A percentile compares a stretch with the other conserved stretches of the same genome.
Evolutionary conservation across 2,888 invertebrate species (phyloP).

Genomic region (Rhagonycha fulva): DNA sequence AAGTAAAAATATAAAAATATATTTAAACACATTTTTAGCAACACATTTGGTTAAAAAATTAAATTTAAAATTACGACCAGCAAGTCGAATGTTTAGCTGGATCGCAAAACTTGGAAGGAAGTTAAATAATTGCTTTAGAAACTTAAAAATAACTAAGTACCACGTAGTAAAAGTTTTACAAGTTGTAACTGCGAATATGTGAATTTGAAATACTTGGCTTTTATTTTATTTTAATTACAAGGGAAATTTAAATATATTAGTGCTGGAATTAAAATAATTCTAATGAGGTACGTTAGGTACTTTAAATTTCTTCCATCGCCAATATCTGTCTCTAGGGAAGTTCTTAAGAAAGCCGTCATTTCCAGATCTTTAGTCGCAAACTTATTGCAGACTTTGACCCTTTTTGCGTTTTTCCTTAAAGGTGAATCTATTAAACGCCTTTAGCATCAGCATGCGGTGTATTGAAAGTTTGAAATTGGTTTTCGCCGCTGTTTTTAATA

Average conservation of each 20-base stretch:
- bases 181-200: neutral
- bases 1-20: constrained; percentile 1
- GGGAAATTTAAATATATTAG: neutral
- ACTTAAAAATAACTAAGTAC: neutral
- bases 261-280: neutral
- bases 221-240: neutral
- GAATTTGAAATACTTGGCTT: neutral
- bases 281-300: neutral
- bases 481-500: constrained; percentile 28
- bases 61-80: neutral
- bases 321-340: constrained; percentile 11
- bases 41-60: neutral
- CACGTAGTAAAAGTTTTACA: neutral
- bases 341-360: constrained; percentile 27
- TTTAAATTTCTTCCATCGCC: constrained; percentile 1
- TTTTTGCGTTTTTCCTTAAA: constrained; percentile 1
- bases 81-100: neutral
- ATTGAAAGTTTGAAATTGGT: constrained; percentile 30
- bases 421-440: constrained; percentile 16
- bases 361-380: constrained; percentile 22
- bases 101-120: neutral
- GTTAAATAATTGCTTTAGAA: neutral
- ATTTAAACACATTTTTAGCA: neutral
- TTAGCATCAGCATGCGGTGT: constrained; percentile 17
- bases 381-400: constrained; percentile 15